A percentile compares a stretch with the other conserved stretches of the same genome.
Evolutionary conservation across 2,797 vertebrate species (phyloP).

Genomic region (Cheracebus regulus): DNA sequence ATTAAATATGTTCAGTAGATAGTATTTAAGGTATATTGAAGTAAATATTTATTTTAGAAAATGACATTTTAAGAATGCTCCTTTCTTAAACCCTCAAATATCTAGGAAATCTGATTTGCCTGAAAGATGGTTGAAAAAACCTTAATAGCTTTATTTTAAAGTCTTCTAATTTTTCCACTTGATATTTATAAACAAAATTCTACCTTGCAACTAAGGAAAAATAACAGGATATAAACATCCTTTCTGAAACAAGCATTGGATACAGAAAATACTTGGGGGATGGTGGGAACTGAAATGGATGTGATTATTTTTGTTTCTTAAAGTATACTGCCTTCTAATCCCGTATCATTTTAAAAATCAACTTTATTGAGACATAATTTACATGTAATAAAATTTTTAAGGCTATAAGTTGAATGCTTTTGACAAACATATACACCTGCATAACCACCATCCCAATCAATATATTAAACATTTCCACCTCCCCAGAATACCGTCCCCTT

Average conservation of each 20-base stretch:
- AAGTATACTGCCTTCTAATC: not conserved
- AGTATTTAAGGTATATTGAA: slow-evolving; percentile 16
- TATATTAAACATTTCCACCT: not conserved
- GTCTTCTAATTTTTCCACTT: slow-evolving; percentile 2
- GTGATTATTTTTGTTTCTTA: not conserved
- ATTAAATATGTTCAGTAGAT: slow-evolving; percentile 2
- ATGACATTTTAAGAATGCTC: slow-evolving; percentile 39
- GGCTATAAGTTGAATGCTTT: not conserved
- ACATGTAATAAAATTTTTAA: not conserved
- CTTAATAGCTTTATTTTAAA: slow-evolving; percentile 45
- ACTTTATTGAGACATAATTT: slow-evolving; percentile 1
- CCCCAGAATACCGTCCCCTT: not conserved
- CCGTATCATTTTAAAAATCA: not conserved
- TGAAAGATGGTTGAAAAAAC: not conserved
- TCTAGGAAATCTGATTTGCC: slow-evolving; percentile 37
- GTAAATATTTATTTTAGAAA: slow-evolving; percentile 57
- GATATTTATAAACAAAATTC: slow-evolving; percentile 49
- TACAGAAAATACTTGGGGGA: slow-evolving; percentile 8
- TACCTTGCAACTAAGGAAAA: slow-evolving; percentile 47
- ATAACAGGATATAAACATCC: slow-evolving; percentile 45
- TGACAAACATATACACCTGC: not conserved
- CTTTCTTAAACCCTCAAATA: slow-evolving; percentile 5
- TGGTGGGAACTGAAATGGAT: not conserved
- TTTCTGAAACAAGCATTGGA: slow-evolving; percentile 41
- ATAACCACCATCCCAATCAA: not conserved